Evolutionary conservation across 2,113 vertebrate genomes (phyloP), one percentile per base, ranked within the genome.

Genomic region (Tupaia chinensis): DNA sequence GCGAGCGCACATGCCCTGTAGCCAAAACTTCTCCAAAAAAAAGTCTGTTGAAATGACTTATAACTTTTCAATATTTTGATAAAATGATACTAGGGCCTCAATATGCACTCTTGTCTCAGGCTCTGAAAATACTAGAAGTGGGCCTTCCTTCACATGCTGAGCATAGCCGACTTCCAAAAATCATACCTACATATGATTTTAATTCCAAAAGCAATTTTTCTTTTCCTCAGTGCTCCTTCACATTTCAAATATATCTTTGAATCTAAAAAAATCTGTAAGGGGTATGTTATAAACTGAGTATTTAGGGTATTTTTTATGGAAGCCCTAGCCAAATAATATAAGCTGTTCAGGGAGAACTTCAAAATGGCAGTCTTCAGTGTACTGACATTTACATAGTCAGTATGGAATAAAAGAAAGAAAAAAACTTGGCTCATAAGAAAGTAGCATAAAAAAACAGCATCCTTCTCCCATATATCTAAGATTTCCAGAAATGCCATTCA

Each of bases 401-500:
- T 20, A 78, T 81, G 58, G 22, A 94, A 44, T 95, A 94, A 93
- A 68, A 44, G 44, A 44, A 44, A 44, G 44, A 5, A 44, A 44
- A 96, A 94, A 93, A 68, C 1, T 27, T 79, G 3, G 63, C 92
- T 95, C 54, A 91, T 89, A 65, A 70, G 76, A 82, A 92, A 32
- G 63, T 11, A 83, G 34, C 34, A 27, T 61, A 56, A 89, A 44
- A 44, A 44, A 44, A 44, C 44, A 44, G 44, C 79, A 78, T 56
- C 56, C 34, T 89, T 89, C 72, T 87, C 68, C 56, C 54, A 78
- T n/a, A 68, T 56, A 88, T 74, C 27, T 82, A 32, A 79, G 63
- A 66, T 81, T 89, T 92, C 32, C 32, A 80, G 22, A 84, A 69
- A 77, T 60, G n/a, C 4, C n/a, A 65, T 84, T 95, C 66, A 34